Conservation (phyloP, 1,140 invertebrate genomes). For the Drosophila serrata region DNA sequence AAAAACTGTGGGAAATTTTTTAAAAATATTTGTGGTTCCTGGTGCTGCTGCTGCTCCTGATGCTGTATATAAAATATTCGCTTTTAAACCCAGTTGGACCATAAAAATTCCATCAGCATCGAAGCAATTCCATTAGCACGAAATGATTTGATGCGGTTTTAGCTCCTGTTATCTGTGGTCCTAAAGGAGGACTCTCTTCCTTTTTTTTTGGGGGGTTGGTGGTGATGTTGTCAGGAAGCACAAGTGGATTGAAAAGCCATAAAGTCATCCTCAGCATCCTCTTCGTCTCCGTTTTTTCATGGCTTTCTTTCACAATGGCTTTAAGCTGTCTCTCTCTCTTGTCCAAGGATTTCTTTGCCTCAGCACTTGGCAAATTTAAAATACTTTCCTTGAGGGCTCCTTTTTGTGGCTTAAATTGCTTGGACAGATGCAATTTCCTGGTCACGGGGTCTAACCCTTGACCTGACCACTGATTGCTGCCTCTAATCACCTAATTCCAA, state of each 20-base stretch:
- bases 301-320: conserved; percentile 16
- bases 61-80: conserved; percentile 2
- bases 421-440: conserved; percentile 1
- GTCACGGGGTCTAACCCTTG: neutral
- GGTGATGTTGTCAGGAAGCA: conserved; percentile 17
- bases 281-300: conserved; percentile 8
- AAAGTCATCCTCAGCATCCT: conserved; percentile 45
- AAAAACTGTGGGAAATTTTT: conserved; percentile 33
- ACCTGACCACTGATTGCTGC: neutral
- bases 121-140: conserved; percentile 79
- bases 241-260: conserved; percentile 75
- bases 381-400: neutral
- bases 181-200: conserved; percentile 10
- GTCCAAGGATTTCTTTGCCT: conserved; percentile 17
- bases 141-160: conserved; percentile 79
- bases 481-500: conserved; percentile 26
- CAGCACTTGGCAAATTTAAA: conserved; percentile 22
- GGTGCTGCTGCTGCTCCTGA: neutral
- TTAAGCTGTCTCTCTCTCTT: conserved; percentile 1
- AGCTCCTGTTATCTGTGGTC: conserved; percentile 56
- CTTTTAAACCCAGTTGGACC: conserved; percentile 38
- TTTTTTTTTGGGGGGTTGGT: neutral
- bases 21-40: conserved; percentile 19
- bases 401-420: conserved; percentile 13
- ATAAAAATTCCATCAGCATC: conserved; percentile 77